Conservation (phyloP, 2,797 vertebrate species). For the Lepus townsendii region DNA sequence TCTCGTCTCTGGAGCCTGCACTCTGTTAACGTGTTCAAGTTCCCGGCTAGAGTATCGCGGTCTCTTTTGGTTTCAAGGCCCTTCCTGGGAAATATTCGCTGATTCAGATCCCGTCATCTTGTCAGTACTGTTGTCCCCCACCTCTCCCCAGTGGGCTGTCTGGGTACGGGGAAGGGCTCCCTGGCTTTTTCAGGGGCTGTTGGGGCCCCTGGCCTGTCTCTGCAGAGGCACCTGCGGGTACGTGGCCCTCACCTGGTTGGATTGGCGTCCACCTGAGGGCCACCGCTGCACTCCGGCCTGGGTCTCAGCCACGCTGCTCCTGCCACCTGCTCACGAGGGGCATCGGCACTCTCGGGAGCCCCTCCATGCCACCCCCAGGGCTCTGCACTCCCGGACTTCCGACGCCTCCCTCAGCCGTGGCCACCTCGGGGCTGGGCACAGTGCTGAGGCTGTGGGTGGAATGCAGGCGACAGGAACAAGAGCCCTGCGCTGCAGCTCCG, state of each 20-base stretch:
- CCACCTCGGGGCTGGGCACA: background rate
- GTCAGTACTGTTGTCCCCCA: background rate
- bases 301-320: background rate
- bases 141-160: background rate
- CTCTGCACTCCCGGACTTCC: no score
- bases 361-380: accelerated
- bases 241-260: no score
- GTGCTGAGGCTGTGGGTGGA: background rate
- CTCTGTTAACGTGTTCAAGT: background rate
- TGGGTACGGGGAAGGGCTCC: background rate
- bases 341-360: background rate
- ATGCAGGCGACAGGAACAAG: no score
- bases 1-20: background rate
- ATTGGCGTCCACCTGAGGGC: background rate
- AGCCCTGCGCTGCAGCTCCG: background rate
- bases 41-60: background rate
- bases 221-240: accelerated
- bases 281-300: background rate
- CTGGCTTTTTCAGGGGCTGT: background rate
- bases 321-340: background rate
- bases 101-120: background rate
- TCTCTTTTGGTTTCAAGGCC: background rate
- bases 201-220: background rate
- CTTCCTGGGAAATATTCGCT: background rate
- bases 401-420: no score